These are phyloP conservation scores for Mesaphorura yosii DNA, from an alignment of 1,140 invertebrate species.

Conservation along the genomic window DNA sequence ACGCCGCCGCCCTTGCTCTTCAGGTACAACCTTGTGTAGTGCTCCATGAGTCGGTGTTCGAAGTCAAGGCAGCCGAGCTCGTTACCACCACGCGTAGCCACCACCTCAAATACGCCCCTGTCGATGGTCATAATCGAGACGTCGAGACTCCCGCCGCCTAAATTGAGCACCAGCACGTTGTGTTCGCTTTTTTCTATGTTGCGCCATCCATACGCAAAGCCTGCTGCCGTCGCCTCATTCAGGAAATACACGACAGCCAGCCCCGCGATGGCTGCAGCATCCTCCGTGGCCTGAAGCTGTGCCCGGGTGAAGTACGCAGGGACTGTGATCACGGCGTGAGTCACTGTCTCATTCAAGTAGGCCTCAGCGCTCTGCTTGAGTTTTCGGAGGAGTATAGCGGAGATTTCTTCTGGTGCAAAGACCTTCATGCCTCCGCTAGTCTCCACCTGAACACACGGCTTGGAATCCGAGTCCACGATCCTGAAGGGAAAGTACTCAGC, in stretches of 20 bases:
- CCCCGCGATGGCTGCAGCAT: constrained; percentile 33
- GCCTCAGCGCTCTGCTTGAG: constrained; percentile 35
- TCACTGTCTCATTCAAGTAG: constrained; percentile 35
- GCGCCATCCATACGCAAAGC: constrained; percentile 38
- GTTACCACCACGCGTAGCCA: constrained; percentile 53
- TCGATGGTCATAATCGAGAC: constrained; percentile 30
- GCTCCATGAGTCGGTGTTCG: constrained; percentile 50
- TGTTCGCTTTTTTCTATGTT: constrained; percentile 23
- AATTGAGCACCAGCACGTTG: constrained; percentile 32
- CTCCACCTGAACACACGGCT: constrained; percentile 37
- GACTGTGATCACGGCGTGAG: constrained; percentile 38
- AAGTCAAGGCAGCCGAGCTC: constrained; percentile 45
- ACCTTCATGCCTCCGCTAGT: constrained; percentile 39
- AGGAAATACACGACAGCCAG: constrained; percentile 38
- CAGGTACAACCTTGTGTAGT: constrained; percentile 52
- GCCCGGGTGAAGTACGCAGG: constrained; percentile 41
- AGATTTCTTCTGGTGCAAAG: constrained; percentile 40
- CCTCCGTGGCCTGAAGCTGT: constrained; percentile 34
- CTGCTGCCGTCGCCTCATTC: constrained; percentile 38
- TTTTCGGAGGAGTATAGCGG: constrained; percentile 40
- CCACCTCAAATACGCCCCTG: constrained; percentile 34
- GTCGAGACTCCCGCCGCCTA: constrained; percentile 38
- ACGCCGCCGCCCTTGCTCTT: constrained; percentile 64
- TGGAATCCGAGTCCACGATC: constrained; percentile 32
- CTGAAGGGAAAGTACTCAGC: constrained; percentile 48